Evolutionary conservation across 2,797 vertebrate genomes (phyloP).

Genomic region (Buceros bicornis): DNA sequence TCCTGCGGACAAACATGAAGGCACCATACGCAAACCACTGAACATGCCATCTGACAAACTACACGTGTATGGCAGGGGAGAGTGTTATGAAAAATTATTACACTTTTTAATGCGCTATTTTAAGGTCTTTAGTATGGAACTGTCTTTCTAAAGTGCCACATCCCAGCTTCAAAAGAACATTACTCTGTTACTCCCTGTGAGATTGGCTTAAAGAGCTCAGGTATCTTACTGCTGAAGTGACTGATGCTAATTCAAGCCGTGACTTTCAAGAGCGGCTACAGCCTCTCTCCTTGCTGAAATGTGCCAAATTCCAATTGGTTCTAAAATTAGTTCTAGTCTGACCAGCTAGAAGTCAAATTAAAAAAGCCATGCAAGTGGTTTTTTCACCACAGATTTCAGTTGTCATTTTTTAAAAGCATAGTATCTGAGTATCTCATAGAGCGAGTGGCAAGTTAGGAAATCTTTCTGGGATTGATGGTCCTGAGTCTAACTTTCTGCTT

Average conservation of each 20-base stretch:
- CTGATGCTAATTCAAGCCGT: background rate
- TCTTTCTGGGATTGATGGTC: background rate
- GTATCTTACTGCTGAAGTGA: background rate
- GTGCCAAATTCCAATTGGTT: background rate
- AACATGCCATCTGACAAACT: background rate
- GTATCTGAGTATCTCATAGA: background rate
- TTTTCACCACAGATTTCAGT: background rate
- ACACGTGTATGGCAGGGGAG: rapidly evolving
- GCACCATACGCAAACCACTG: background rate
- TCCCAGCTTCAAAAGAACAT: background rate
- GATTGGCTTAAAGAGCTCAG: background rate
- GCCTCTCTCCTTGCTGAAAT: background rate
- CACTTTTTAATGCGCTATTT: background rate
- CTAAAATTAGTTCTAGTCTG: background rate
- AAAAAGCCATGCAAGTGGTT: rapidly evolving
- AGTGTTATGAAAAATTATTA: background rate
- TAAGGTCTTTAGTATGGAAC: background rate
- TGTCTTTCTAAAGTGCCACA: background rate
- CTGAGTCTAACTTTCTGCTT: background rate
- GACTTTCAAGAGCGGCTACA: background rate
- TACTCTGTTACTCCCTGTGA: background rate
- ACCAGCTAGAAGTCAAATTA: background rate
- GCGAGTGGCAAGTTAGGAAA: background rate
- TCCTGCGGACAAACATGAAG: background rate
- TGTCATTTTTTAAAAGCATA: background rate